A percentile compares a stretch with the other conserved stretches of the same genome.
These are phyloP conservation scores for Ectobius pallidus DNA, from an alignment of 2,888 invertebrate species.

Conservation along the genomic window DNA sequence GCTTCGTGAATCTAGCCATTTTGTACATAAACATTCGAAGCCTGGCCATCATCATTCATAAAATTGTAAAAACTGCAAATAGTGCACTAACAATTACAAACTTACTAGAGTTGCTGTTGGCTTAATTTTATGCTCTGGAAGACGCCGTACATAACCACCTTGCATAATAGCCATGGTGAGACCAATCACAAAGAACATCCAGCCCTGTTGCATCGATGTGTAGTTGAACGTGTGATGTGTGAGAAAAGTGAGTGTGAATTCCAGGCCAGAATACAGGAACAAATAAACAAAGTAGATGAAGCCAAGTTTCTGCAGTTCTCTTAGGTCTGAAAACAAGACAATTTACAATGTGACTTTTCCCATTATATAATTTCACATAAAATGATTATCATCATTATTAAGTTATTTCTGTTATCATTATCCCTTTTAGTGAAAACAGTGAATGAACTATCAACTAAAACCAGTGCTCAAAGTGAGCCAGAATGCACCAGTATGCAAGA, in stretches of 20 bases:
- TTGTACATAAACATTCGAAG: too few species aligned
- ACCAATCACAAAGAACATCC: slow-evolving; percentile 96
- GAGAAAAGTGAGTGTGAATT: slow-evolving; percentile 96
- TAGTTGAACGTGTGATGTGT: slow-evolving; percentile 92
- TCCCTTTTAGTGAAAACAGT: too few species aligned
- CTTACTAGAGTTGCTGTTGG: slow-evolving; percentile 67
- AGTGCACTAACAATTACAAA: not conserved
- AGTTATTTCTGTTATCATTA: too few species aligned
- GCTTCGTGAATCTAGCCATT: too few species aligned
- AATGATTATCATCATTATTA: too few species aligned
- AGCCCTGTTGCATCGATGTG: slow-evolving; percentile 95
- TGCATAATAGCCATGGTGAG: slow-evolving; percentile 89
- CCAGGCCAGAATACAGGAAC: slow-evolving; percentile 94
- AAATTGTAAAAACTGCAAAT: too few species aligned
- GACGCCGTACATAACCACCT: slow-evolving; percentile 84
- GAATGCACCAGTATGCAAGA: too few species aligned
- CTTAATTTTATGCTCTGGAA: slow-evolving; percentile 75
- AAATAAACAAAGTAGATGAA: slow-evolving; percentile 87
- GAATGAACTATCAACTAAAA: too few species aligned
- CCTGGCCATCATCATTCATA: too few species aligned
- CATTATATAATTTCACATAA: too few species aligned
- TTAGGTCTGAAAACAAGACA: slow-evolving; percentile 61
- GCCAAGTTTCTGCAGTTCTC: slow-evolving; percentile 71
- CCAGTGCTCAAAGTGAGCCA: too few species aligned
- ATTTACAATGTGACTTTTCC: too few species aligned